Evolutionary conservation across 2,797 vertebrate genomes (phyloP), one percentile per base, ranked within the genome.

Genomic region (Siniperca scherzeri): DNA sequence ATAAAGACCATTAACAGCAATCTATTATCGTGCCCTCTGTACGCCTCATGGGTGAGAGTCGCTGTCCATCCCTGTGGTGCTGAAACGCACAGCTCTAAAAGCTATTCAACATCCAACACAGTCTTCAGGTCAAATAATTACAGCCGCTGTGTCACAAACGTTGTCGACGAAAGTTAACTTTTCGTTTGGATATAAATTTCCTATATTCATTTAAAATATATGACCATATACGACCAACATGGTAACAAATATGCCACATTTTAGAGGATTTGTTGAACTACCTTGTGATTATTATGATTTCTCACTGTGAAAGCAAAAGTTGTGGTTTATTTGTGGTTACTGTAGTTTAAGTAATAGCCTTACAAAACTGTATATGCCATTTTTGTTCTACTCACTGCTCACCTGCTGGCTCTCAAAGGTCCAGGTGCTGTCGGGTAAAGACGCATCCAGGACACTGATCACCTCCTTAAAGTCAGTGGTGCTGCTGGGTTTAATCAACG

Each of bases 331-430:
- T 46, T 40, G 2, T 0, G 9, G 9, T 3, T 25, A 27, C 2
- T 30, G 30, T 14, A 27, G 7, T 2, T n/a, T 16, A 10, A 40
- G 8, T 10, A 21, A 1, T n/a, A 30, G 3, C 66, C 0, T 77
- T 19, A 50, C 9, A 56, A 22, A 53, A 33, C 5, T 59, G 19
- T 4, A 27, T 8, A 9, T 59, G 13, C 6, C 1, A 30, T 48
- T 48, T 25, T 25, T 33, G 0, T 27, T 7, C 25, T 17, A 11
- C 4, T 69, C 10, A 44, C 9, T 71, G 82, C 93, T 94, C 76
- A 95, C 94, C 94, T 95, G 94, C 44, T 95, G 94, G 70, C 93
- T 91, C 87, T 94, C 94, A 87, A 95, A 95, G 1, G 92, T 94
- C 93, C 93, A 95, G 68, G 93, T 93, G 77, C 93, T 94, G 92